These are phyloP conservation scores for Zosterops pallidus DNA, from an alignment of 2,113 vertebrate species.

Conservation along the genomic window DNA sequence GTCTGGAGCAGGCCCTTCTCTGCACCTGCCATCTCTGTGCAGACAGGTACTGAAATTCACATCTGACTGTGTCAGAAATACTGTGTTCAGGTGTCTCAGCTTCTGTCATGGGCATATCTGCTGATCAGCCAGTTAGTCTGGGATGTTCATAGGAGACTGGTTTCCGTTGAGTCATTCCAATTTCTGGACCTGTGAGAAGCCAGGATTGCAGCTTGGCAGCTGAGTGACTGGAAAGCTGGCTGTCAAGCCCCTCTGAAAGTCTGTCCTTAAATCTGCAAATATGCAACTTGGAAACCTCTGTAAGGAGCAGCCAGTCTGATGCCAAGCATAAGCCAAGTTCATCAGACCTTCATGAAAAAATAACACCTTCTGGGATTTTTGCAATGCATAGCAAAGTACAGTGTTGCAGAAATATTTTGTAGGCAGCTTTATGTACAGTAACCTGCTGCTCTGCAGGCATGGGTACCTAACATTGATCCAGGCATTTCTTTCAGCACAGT, in stretches of 20 bases:
- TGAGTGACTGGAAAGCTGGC: background rate
- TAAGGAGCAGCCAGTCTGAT: conserved; percentile 2
- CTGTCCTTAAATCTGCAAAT: background rate
- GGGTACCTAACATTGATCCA: background rate
- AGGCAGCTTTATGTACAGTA: background rate
- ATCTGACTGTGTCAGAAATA: background rate
- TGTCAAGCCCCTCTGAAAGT: background rate
- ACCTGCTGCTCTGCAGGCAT: background rate
- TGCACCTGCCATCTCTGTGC: background rate
- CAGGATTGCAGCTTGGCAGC: background rate
- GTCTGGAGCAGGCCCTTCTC: background rate
- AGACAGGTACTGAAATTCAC: background rate
- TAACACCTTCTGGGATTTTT: background rate
- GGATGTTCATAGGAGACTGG: background rate
- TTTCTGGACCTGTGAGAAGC: background rate
- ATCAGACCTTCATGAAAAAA: conserved; percentile 34
- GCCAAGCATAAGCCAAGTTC: background rate
- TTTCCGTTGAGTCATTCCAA: rapidly evolving
- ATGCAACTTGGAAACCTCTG: background rate
- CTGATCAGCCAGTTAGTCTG: background rate
- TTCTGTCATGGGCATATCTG: background rate
- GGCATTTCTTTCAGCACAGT: background rate
- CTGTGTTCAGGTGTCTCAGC: background rate
- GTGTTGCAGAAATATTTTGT: conserved; percentile 33
- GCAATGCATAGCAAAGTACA: background rate